Evolutionary conservation across 2,113 vertebrate species (phyloP).

Genomic region (Echinops telfairi): DNA sequence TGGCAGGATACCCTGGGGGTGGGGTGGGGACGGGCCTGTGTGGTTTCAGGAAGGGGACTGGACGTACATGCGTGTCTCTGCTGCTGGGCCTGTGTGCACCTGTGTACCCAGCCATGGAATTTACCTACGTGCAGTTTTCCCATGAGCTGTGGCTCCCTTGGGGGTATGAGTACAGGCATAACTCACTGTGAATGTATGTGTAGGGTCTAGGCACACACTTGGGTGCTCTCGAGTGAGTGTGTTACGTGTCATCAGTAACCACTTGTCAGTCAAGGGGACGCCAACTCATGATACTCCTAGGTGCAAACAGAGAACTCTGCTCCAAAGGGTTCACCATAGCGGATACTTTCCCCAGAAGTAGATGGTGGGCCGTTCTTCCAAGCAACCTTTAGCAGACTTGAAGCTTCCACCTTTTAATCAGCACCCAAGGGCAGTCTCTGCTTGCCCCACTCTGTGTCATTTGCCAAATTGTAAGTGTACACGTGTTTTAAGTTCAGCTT

Average conservation of each 20-base stretch:
- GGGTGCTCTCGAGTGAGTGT: not conserved
- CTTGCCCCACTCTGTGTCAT: not conserved
- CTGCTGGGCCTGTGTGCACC: too few species aligned
- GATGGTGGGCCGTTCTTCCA: not conserved
- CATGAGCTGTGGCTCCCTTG: too few species aligned
- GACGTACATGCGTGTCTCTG: too few species aligned
- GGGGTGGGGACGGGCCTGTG: too few species aligned
- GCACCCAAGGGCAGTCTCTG: not conserved
- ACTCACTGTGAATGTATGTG: rapidly evolving
- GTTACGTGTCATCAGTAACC: not conserved
- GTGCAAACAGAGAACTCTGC: not conserved
- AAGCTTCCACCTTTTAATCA: not conserved
- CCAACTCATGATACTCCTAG: not conserved
- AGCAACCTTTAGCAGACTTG: not conserved
- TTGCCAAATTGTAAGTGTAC: not conserved
- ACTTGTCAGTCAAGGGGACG: too few species aligned
- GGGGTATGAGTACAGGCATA: not conserved
- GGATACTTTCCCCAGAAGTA: not conserved
- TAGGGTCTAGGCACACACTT: not conserved
- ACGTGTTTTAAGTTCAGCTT: not conserved
- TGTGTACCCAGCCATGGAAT: too few species aligned
- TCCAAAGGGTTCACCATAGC: not conserved
- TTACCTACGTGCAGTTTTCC: too few species aligned
- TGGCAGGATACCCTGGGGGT: not conserved
- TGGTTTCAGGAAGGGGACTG: too few species aligned